Percentiles rank a stretch among this genome's conserved stretches.
Conservation (phyloP, 2,888 invertebrate species). For the Eilema sororculum region DNA sequence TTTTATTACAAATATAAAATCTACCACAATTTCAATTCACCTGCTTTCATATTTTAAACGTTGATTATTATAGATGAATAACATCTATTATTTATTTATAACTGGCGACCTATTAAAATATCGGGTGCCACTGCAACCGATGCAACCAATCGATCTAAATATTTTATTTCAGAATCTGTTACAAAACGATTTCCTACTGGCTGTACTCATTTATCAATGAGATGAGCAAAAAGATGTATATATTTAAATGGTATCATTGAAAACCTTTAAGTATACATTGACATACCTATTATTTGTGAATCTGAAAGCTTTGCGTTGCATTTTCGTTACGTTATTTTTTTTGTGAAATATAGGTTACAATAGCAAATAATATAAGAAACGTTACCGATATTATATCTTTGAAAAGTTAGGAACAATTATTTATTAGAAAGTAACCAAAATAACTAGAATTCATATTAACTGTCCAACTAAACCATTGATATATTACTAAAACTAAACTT, state of each 20-base stretch:
- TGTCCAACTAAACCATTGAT: too few relatives aligned
- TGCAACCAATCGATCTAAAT: constrained; percentile 44
- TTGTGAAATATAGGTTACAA: too few relatives aligned
- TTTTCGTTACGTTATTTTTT: too few relatives aligned
- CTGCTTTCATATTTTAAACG: neutral
- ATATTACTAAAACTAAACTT: too few relatives aligned
- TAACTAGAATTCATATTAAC: too few relatives aligned
- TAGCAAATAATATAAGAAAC: too few relatives aligned
- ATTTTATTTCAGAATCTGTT: constrained; percentile 40
- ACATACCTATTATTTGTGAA: too few relatives aligned
- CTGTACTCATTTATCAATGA: constrained; percentile 21
- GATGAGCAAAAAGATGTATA: neutral
- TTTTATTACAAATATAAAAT: too few relatives aligned
- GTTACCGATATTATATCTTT: neutral
- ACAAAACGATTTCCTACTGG: constrained; percentile 42
- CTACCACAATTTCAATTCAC: neutral
- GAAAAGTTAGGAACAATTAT: neutral
- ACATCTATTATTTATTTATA: constrained; percentile 14
- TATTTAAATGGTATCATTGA: too few relatives aligned
- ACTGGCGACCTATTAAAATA: constrained; percentile 31
- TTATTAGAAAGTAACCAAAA: neutral
- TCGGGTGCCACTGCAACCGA: constrained; percentile 16
- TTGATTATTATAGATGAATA: constrained; percentile 17
- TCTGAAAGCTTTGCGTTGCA: too few relatives aligned
- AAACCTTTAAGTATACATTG: too few relatives aligned